Conservation (phyloP, 2,113 vertebrate species). For the Channa maculata region DNA sequence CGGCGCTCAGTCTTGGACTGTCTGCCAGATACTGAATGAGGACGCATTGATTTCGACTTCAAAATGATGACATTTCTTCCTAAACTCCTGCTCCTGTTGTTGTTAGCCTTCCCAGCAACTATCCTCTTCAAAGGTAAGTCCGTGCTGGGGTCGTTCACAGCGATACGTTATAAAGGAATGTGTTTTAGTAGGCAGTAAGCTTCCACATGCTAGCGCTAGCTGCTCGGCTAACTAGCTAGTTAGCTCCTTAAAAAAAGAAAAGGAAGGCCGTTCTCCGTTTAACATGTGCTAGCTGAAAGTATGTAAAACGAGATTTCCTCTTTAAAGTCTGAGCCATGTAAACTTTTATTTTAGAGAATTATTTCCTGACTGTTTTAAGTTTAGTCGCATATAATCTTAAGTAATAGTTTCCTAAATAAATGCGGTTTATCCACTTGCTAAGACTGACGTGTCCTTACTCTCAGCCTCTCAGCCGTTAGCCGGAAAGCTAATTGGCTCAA, state of each 20-base stretch:
- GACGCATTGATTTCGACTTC: conserved; percentile 45
- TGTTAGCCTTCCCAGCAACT: conserved; percentile 75
- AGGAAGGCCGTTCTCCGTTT: conserved; percentile 43
- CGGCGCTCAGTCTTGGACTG: not conserved
- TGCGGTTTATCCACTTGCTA: not conserved
- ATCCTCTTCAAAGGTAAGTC: conserved; percentile 68
- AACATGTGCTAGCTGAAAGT: conserved; percentile 28
- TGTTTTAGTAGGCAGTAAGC: accelerated
- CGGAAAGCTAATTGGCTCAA: conserved; percentile 24
- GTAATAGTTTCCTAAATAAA: too few relatives aligned
- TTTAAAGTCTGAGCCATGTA: accelerated
- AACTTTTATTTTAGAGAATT: accelerated
- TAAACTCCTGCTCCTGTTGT: conserved; percentile 70
- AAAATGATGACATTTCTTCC: conserved; percentile 76
- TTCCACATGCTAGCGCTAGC: conserved; percentile 34
- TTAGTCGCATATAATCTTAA: accelerated
- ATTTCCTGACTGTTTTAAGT: too few relatives aligned
- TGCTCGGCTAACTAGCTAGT: conserved; percentile 18
- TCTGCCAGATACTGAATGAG: conserved; percentile 45
- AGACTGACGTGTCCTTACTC: conserved; percentile 82
- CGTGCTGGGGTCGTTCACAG: accelerated
- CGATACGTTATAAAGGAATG: accelerated
- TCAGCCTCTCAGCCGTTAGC: conserved; percentile 25
- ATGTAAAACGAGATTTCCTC: accelerated
- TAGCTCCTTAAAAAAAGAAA: not conserved